Evolutionary conservation across 2,797 vertebrate genomes (phyloP).

Genomic region (Phalanger gymnotis): DNA sequence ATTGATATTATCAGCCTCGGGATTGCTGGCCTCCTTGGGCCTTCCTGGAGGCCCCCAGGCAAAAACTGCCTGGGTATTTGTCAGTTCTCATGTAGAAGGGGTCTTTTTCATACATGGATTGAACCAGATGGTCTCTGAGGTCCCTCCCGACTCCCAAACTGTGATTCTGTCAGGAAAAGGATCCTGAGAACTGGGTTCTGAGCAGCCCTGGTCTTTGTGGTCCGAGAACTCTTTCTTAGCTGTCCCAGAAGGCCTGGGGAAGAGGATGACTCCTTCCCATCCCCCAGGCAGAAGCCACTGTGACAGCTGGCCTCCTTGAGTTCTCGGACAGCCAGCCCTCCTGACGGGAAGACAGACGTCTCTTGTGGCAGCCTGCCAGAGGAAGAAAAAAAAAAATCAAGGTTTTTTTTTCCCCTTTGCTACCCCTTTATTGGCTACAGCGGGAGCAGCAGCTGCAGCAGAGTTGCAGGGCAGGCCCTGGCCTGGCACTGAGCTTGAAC

Average conservation of each 20-base stretch:
- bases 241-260: neutral
- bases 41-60: neutral
- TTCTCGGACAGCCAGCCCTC: slow-evolving; percentile 11
- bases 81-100: neutral
- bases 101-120: neutral
- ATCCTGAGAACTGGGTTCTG: neutral
- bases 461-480: neutral
- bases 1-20: neutral
- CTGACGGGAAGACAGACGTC: slow-evolving; percentile 15
- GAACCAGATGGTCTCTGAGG: neutral
- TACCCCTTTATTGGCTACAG: neutral
- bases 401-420: neutral
- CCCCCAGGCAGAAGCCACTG: neutral
- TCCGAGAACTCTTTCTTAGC: neutral
- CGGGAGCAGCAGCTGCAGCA: neutral
- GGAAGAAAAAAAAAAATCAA: neutral
- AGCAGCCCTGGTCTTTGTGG: neutral
- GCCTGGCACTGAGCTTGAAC: neutral
- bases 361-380: neutral
- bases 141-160: neutral
- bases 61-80: neutral
- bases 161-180: neutral
- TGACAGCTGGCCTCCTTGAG: neutral
- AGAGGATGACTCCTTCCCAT: neutral
- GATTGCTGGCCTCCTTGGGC: neutral